Percentiles rank a stretch among this genome's conserved stretches.
Conservation (phyloP, 1,140 invertebrate genomes). For the Eupristina koningsbergeri region DNA sequence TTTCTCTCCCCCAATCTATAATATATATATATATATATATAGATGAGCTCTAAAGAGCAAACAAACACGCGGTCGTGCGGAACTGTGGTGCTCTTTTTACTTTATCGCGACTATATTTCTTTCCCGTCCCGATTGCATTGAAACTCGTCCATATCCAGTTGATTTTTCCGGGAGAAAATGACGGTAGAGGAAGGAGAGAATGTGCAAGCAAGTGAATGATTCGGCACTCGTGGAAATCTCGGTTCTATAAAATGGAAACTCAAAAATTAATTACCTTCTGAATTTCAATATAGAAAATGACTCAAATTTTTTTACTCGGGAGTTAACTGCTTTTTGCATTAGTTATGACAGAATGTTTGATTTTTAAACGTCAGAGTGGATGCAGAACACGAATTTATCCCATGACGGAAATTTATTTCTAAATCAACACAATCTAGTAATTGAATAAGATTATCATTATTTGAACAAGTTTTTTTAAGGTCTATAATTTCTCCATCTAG, state of each 20-base stretch:
- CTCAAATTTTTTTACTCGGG: background rate
- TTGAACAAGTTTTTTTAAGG: conserved; percentile 28
- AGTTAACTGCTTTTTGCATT: conserved; percentile 11
- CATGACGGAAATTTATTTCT: conserved; percentile 24
- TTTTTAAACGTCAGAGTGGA: background rate
- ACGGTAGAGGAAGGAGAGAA: background rate
- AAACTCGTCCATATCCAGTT: background rate
- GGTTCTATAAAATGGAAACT: conserved; percentile 8
- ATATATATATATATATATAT: background rate
- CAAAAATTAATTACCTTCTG: conserved; percentile 5
- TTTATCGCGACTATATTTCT: background rate
- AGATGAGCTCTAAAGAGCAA: background rate
- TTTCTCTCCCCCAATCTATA: background rate
- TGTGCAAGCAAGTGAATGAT: background rate
- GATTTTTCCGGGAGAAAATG: background rate
- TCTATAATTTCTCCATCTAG: background rate
- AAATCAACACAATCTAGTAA: conserved; percentile 7
- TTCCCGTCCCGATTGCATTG: background rate
- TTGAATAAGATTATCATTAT: conserved; percentile 37
- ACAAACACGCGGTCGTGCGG: background rate
- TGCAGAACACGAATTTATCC: background rate
- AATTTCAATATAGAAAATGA: background rate
- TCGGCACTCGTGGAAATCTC: background rate
- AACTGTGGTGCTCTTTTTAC: background rate
- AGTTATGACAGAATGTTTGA: background rate